A percentile compares a stretch with the other conserved stretches of the same genome.
These are phyloP conservation scores for Tetragnatha versicolor DNA, from an alignment of 1,140 invertebrate species.

Conservation along the genomic window DNA sequence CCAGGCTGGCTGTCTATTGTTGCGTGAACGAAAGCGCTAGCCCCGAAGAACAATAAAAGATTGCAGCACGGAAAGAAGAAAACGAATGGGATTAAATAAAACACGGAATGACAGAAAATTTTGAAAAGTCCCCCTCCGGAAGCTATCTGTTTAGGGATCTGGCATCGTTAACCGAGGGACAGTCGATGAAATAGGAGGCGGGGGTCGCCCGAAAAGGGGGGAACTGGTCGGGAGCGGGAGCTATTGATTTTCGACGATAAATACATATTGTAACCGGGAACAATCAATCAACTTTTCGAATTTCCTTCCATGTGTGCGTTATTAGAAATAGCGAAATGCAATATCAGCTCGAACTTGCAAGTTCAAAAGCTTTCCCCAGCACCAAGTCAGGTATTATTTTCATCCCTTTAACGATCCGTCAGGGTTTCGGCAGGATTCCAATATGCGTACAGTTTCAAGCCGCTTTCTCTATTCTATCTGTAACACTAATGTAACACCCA, in stretches of 20 bases:
- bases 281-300: constrained; percentile 56
- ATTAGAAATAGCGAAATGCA: constrained; percentile 55
- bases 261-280: constrained; percentile 55
- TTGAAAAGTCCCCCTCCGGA: constrained; percentile 41
- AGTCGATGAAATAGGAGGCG: constrained; percentile 48
- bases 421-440: constrained; percentile 46
- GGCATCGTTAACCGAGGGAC: constrained; percentile 50
- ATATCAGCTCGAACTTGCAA: constrained; percentile 49
- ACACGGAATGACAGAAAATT: constrained; percentile 54
- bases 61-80: constrained; percentile 10
- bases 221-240: constrained; percentile 26
- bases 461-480: constrained; percentile 50
- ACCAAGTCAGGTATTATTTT: constrained; percentile 54
- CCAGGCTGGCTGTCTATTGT: too few relatives aligned
- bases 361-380: constrained; percentile 48
- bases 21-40: too few relatives aligned
- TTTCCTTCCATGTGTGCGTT: constrained; percentile 51
- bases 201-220: not conserved
- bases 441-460: constrained; percentile 47
- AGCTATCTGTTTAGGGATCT: constrained; percentile 54
- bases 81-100: constrained; percentile 51
- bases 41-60: too few relatives aligned
- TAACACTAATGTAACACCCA: constrained; percentile 52
- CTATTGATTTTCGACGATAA: constrained; percentile 55
- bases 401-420: constrained; percentile 49